phyloP scores from a whole-genome alignment of 2,888 invertebrate genomes.

The Andrena marginata region DNA sequence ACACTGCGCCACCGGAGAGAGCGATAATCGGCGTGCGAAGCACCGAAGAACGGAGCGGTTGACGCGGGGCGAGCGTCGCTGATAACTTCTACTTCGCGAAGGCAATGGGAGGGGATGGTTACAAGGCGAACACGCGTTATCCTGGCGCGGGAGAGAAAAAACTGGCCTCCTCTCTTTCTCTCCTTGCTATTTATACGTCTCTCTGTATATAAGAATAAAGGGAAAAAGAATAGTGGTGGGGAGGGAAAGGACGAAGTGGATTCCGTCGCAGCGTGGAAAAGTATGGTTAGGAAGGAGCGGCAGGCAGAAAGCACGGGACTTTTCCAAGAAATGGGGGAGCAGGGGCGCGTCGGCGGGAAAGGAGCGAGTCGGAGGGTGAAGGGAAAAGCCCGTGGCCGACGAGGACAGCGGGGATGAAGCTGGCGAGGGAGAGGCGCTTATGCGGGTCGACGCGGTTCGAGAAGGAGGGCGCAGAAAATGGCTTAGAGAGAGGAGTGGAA shows the following conservation, averaged over 20 bases:
- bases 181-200: neutral
- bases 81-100: slow-evolving; percentile 30
- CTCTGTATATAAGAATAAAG: slow-evolving; percentile 18
- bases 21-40: neutral
- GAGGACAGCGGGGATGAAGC: neutral
- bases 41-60: neutral
- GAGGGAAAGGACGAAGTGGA: slow-evolving; percentile 25
- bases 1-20: neutral
- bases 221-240: neutral
- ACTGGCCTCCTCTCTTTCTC: neutral
- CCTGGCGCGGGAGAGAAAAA: neutral
- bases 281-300: slow-evolving; percentile 50
- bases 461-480: slow-evolving; percentile 56
- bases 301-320: slow-evolving; percentile 57
- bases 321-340: slow-evolving; percentile 65
- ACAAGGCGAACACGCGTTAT: slow-evolving; percentile 33
- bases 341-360: slow-evolving; percentile 35
- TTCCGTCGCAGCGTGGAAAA: slow-evolving; percentile 55
- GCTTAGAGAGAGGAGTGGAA: slow-evolving; percentile 60
- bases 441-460: slow-evolving; percentile 46
- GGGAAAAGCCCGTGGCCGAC: slow-evolving; percentile 39
- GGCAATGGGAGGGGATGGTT: neutral
- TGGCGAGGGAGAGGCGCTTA: slow-evolving; percentile 24
- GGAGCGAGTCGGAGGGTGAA: slow-evolving; percentile 23
- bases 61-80: neutral